Evolutionary conservation across 2,797 vertebrate genomes (phyloP), one percentile per base, ranked within the genome.

Genomic region (Limosa lapponica): DNA sequence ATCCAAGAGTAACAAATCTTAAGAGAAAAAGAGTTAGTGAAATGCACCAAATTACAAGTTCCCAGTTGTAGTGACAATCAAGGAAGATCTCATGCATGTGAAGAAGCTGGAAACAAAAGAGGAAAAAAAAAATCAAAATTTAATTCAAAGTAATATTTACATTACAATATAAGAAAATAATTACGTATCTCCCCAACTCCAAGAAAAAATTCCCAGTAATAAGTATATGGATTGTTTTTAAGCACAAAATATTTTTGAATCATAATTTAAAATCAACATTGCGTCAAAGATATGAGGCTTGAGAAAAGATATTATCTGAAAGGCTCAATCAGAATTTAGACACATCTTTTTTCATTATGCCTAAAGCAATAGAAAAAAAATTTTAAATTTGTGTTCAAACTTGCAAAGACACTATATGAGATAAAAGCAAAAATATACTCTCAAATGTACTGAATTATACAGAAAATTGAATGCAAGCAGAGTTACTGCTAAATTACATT

Each of bases 21-120:
- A 99, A 98, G 93, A 99, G 98, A 97, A 99, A 99, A 66, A 99
- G 98, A 34, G 99, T 99, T 90, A 99, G 98, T 20, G 99, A 99
- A 96, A 99, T 98, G 95, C 99, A 99, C 99, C 99, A 99, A 98
- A 99, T 99, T 87, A 99, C 91, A 49, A 99, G 98, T 96, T 99
- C 99, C 99, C 99, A 99, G 93, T 99, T 99, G 96, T 99, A 99
- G 94, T 99, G 99, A 97, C 98, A 99, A 83, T 99, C 99, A 89
- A 99, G 98, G 97, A 99, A 99, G 15, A 99, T 99, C 93, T 99
- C 99, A 7, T 99, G 99, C 77, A 99, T 98, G 15, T 99, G 99
- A 83, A 99, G 99, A 93, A 99, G 93, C 99, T 99, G 93, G 22
- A 97, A 90, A 43, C 24, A 67, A 75, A 48, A 16, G 16, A 57